phyloP scores from a whole-genome alignment of 1,140 invertebrate genomes.

The Chelonus insularis region DNA sequence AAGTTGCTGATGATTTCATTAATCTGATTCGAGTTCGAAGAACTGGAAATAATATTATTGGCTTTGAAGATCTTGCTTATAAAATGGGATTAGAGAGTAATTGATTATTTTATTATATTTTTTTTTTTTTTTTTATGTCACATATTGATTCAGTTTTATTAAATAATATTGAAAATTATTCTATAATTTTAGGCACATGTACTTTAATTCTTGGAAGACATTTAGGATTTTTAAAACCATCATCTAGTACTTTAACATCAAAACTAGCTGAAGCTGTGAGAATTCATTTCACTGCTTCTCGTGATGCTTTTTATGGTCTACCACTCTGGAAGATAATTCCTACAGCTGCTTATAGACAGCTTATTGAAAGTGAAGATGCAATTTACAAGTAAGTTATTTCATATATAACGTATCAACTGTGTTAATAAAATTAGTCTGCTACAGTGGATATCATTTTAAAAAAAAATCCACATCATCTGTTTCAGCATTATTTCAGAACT shows the following conservation, averaged over 20 bases:
- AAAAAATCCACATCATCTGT: too few species aligned
- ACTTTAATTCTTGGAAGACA: conserved; percentile 75
- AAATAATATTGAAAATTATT: conserved; percentile 34
- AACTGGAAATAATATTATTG: conserved; percentile 48
- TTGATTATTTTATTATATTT: too few species aligned
- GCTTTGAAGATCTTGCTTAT: conserved; percentile 71
- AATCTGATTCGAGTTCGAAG: conserved; percentile 65
- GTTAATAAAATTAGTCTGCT: too few species aligned
- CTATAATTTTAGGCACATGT: conserved; percentile 65
- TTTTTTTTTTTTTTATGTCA: too few species aligned
- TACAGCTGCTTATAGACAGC: conserved; percentile 72
- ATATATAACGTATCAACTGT: too few species aligned
- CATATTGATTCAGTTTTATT: too few species aligned
- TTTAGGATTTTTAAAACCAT: conserved; percentile 75
- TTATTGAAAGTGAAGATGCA: conserved; percentile 74
- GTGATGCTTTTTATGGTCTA: conserved; percentile 80
- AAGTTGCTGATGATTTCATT: conserved; percentile 79
- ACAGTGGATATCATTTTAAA: too few species aligned
- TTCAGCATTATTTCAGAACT: conserved; percentile 77
- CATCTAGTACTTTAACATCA: conserved; percentile 51
- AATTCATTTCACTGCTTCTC: conserved; percentile 72
- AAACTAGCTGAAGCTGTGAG: conserved; percentile 72
- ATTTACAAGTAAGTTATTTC: conserved; percentile 69
- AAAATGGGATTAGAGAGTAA: too few species aligned
- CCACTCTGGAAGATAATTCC: conserved; percentile 82